Percentiles rank a stretch among this genome's conserved stretches.
These are phyloP conservation scores for Musca vetustissima DNA, from an alignment of 1,140 invertebrate genomes.

Conservation along the genomic window DNA sequence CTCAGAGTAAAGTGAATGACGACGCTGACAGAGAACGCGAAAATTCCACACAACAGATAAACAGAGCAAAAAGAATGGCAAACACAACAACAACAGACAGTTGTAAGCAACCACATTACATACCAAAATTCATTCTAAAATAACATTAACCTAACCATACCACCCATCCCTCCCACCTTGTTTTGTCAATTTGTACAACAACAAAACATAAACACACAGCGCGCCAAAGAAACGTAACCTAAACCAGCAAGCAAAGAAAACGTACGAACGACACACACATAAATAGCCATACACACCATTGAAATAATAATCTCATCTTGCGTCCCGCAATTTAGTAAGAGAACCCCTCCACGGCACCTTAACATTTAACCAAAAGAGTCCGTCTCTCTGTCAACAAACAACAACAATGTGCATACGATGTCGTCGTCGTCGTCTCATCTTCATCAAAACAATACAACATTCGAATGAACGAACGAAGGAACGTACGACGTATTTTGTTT, in stretches of 20 bases:
- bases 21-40: too few relatives aligned
- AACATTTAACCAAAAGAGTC: background rate
- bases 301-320: background rate
- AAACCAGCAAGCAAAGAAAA: conserved; percentile 17
- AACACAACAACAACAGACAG: conserved; percentile 4
- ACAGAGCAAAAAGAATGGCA: conserved; percentile 1
- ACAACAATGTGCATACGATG: background rate
- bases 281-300: background rate
- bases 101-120: conserved; percentile 16
- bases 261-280: background rate
- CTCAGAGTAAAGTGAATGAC: background rate
- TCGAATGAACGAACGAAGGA: background rate
- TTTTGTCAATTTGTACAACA: background rate
- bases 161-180: too few relatives aligned
- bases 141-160: too few relatives aligned
- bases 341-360: background rate
- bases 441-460: conserved; percentile 15
- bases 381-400: background rate
- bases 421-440: too few relatives aligned
- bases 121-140: background rate
- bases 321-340: background rate
- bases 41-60: background rate
- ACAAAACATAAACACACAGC: too few relatives aligned
- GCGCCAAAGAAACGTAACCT: conserved; percentile 6
- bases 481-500: background rate